A percentile compares a stretch with the other conserved stretches of the same genome.
phyloP scores from a whole-genome alignment of 2,113 vertebrate species.

The Lonchura striata region DNA sequence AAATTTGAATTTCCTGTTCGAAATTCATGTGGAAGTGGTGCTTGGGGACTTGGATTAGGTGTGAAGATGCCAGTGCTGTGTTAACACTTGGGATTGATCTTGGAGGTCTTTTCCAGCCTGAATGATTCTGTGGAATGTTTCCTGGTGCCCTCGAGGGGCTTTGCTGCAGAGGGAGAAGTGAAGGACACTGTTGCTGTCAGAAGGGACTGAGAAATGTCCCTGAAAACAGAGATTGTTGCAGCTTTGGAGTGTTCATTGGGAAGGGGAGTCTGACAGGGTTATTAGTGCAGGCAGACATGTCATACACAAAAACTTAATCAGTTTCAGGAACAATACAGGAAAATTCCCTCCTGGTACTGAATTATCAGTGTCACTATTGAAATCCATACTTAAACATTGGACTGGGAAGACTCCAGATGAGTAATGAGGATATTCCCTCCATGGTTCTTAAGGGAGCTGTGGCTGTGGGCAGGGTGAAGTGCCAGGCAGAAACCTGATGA shows the following conservation, averaged over 20 bases:
- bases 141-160: not conserved
- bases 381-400: not conserved
- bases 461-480: not conserved
- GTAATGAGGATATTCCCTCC: not conserved
- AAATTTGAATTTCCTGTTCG: not conserved
- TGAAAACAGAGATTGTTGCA: not conserved
- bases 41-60: not conserved
- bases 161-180: not conserved
- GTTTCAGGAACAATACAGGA: not conserved
- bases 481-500: not conserved
- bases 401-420: not conserved
- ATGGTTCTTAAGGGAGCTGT: not conserved
- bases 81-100: not conserved
- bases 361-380: rapidly evolving
- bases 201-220: not conserved
- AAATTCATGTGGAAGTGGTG: not conserved
- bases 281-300: not conserved
- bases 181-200: not conserved
- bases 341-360: not conserved
- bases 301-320: not conserved
- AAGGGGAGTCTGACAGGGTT: not conserved
- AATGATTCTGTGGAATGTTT: not conserved
- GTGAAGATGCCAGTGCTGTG: not conserved
- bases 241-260: not conserved
- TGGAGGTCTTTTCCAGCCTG: not conserved